phyloP scores from a whole-genome alignment of 2,888 invertebrate genomes.

The Epirrita christyi region DNA sequence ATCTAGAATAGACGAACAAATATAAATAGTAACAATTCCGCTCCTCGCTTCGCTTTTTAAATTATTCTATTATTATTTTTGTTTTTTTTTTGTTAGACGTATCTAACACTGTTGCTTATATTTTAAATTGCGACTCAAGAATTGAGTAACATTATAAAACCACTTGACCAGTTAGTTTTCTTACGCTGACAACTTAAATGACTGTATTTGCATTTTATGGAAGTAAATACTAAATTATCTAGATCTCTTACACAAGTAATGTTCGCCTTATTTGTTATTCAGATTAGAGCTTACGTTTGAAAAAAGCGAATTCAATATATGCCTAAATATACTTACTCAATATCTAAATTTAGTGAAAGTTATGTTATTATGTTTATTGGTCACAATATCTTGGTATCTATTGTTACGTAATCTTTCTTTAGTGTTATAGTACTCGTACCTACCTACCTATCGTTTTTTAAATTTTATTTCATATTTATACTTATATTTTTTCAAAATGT shows the following conservation, averaged over 20 bases:
- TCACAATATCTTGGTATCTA: neutral
- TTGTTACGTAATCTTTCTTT: neutral
- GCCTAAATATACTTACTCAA: neutral
- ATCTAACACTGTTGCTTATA: neutral
- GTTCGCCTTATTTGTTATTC: constrained; percentile 21
- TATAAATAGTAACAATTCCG: too few relatives aligned
- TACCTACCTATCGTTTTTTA: too few relatives aligned
- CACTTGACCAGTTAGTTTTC: constrained; percentile 20
- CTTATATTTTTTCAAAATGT: too few relatives aligned
- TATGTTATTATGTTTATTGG: neutral
- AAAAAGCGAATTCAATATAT: constrained; percentile 11
- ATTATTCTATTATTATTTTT: too few relatives aligned
- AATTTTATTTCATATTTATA: too few relatives aligned
- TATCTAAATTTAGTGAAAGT: constrained; percentile 18
- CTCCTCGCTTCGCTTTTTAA: too few relatives aligned
- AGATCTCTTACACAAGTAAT: constrained; percentile 27
- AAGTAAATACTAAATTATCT: constrained; percentile 17
- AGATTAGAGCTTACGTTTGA: constrained; percentile 6
- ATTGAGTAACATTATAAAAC: constrained; percentile 15
- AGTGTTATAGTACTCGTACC: neutral
- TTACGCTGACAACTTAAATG: constrained; percentile 31
- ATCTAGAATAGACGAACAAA: too few relatives aligned
- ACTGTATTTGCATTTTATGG: constrained; percentile 26
- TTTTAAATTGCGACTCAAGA: constrained; percentile 9
- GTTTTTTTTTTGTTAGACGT: too few relatives aligned